Percentiles rank a stretch among this genome's conserved stretches.
These are phyloP conservation scores for fruit fly (Drosophila melanogaster) DNA, from an alignment of 1,140 invertebrate species.

Conservation along the genomic window DNA sequence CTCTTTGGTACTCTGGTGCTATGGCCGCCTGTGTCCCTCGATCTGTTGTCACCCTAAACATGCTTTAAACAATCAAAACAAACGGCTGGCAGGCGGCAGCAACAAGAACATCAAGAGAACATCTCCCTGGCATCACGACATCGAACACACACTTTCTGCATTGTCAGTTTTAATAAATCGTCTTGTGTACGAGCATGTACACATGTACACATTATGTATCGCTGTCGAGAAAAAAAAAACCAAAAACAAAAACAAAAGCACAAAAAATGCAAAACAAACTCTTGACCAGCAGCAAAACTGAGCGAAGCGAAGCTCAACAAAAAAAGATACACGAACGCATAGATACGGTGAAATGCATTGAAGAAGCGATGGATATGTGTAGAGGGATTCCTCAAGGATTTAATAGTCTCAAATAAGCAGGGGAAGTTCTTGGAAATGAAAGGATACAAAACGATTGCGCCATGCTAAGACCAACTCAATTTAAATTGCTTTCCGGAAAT, in stretches of 20 bases:
- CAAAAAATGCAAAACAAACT: slow-evolving; percentile 21
- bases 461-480: too few species aligned
- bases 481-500: too few species aligned
- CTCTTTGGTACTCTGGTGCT: neutral
- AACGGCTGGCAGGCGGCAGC: slow-evolving; percentile 12
- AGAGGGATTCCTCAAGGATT: neutral
- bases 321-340: slow-evolving; percentile 3
- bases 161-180: slow-evolving; percentile 58
- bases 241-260: slow-evolving; percentile 11
- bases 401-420: too few species aligned
- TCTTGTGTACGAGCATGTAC: slow-evolving; percentile 12
- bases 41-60: slow-evolving; percentile 33
- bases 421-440: neutral
- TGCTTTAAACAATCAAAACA: slow-evolving; percentile 55
- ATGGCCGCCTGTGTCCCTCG: neutral
- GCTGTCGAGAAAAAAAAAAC: too few species aligned
- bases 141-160: slow-evolving; percentile 20
- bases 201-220: slow-evolving; percentile 6
- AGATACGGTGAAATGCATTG: slow-evolving; percentile 2
- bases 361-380: neutral
- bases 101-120: neutral
- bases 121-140: neutral
- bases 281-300: slow-evolving; percentile 11
- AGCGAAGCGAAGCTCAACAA: slow-evolving; percentile 6
- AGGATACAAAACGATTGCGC: neutral